Evolutionary conservation across 2,888 invertebrate genomes (phyloP).

Genomic region (Aleiodes leptofemur): DNA sequence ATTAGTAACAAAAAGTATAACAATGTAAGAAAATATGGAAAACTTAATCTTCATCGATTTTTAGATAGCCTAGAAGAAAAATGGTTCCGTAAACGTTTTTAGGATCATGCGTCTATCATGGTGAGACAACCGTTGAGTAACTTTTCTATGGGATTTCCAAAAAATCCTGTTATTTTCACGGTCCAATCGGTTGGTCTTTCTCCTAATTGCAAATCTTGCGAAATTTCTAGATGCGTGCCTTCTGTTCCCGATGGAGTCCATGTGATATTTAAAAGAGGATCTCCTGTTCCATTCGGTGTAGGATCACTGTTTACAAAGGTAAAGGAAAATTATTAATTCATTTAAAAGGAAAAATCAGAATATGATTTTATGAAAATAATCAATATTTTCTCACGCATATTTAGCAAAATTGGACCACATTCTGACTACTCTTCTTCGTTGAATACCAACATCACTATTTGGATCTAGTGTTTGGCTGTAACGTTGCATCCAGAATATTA

Average conservation of each 20-base stretch:
- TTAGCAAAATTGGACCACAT: conserved; percentile 77
- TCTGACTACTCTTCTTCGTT: conserved; percentile 76
- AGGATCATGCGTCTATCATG: too few species aligned
- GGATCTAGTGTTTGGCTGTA: conserved; percentile 53
- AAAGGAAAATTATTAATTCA: neutral
- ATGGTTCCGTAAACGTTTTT: too few species aligned
- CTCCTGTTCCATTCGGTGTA: conserved; percentile 50
- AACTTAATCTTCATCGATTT: too few species aligned
- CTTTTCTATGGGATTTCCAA: neutral
- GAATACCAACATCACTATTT: conserved; percentile 57
- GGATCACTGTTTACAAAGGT: conserved; percentile 54
- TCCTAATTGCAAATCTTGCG: conserved; percentile 4
- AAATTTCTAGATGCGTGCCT: conserved; percentile 54
- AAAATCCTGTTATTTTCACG: neutral
- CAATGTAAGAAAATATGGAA: too few species aligned
- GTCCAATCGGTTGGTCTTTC: conserved; percentile 32
- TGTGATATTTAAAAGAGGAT: conserved; percentile 32
- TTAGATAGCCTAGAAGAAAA: too few species aligned
- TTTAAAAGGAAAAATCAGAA: neutral
- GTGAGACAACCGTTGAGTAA: conserved; percentile 4
- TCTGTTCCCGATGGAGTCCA: conserved; percentile 53
- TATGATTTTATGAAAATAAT: neutral
- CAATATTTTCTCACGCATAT: conserved; percentile 45
- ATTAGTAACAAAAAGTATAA: too few species aligned
- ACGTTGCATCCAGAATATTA: conserved; percentile 75